These are phyloP conservation scores for Pandemis heparana DNA, from an alignment of 2,888 invertebrate genomes.

Conservation along the genomic window DNA sequence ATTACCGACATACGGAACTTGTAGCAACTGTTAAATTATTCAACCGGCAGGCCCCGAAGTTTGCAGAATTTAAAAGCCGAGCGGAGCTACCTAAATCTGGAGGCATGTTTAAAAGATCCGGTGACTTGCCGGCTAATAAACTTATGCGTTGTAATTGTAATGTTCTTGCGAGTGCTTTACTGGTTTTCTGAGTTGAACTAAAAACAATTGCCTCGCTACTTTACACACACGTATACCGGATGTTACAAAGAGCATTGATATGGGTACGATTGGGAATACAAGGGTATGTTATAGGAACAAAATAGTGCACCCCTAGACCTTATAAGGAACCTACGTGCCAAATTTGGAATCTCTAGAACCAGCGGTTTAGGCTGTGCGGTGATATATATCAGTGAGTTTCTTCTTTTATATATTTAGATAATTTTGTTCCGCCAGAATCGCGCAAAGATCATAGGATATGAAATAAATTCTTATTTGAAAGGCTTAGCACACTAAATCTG, in stretches of 20 bases:
- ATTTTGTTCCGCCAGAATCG: neutral
- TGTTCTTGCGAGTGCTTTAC: slow-evolving; percentile 2
- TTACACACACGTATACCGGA: too few relatives aligned
- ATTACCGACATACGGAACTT: slow-evolving; percentile 48
- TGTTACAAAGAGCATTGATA: too few relatives aligned
- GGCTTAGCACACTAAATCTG: neutral
- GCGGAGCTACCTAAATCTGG: slow-evolving; percentile 47
- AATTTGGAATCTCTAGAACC: too few relatives aligned
- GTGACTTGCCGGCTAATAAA: slow-evolving; percentile 23
- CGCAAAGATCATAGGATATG: neutral
- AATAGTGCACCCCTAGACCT: too few relatives aligned
- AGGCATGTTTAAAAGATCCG: slow-evolving; percentile 44
- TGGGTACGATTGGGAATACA: too few relatives aligned
- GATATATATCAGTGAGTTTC: too few relatives aligned
- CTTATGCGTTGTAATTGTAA: slow-evolving; percentile 23
- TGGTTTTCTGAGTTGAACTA: neutral
- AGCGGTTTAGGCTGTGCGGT: too few relatives aligned
- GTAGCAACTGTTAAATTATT: slow-evolving; percentile 53
- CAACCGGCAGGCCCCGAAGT: slow-evolving; percentile 49
- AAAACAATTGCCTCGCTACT: too few relatives aligned
- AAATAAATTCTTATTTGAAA: neutral
- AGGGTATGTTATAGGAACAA: too few relatives aligned
- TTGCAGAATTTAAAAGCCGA: slow-evolving; percentile 55
- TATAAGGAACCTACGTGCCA: too few relatives aligned
- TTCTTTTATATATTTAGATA: too few relatives aligned